These are phyloP conservation scores for Arrhamphus sclerolepis DNA, from an alignment of 2,797 vertebrate species.

Conservation along the genomic window DNA sequence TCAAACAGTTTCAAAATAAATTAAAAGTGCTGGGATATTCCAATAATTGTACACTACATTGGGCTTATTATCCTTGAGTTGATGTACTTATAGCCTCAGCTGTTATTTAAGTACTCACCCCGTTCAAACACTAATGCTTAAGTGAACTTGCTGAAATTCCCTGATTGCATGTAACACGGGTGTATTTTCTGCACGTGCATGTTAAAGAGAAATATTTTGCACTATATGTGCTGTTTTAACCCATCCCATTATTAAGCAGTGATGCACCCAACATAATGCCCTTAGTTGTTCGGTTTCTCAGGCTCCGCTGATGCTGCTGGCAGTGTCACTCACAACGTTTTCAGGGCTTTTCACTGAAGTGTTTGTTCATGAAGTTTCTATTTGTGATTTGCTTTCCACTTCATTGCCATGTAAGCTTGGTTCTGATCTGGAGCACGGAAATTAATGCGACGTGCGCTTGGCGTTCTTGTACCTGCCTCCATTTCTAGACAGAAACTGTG, in stretches of 20 bases:
- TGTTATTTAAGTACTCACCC: conserved; percentile 4
- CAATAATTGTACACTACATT: neutral
- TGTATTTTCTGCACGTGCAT: neutral
- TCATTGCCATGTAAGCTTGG: conserved; percentile 7
- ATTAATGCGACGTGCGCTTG: conserved; percentile 53
- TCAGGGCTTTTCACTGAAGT: conserved; percentile 28
- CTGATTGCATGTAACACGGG: neutral
- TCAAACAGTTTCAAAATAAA: neutral
- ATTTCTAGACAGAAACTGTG: conserved; percentile 42
- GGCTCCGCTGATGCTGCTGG: conserved; percentile 68
- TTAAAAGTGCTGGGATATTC: neutral
- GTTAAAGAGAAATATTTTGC: neutral
- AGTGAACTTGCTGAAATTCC: neutral
- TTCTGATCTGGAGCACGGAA: conserved; percentile 59
- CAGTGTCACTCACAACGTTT: conserved; percentile 59
- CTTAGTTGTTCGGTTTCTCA: conserved; percentile 36
- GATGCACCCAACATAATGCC: neutral
- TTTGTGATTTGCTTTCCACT: conserved; percentile 27
- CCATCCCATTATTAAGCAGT: conserved; percentile 1
- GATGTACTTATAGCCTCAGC: too few species aligned
- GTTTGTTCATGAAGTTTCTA: conserved; percentile 31
- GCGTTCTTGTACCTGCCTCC: conserved; percentile 48
- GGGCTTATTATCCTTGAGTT: conserved; percentile 7
- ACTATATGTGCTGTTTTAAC: neutral
- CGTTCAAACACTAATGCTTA: conserved; percentile 4